phyloP scores from a whole-genome alignment of 2,797 vertebrate species.

The Pelobates cultripes region DNA sequence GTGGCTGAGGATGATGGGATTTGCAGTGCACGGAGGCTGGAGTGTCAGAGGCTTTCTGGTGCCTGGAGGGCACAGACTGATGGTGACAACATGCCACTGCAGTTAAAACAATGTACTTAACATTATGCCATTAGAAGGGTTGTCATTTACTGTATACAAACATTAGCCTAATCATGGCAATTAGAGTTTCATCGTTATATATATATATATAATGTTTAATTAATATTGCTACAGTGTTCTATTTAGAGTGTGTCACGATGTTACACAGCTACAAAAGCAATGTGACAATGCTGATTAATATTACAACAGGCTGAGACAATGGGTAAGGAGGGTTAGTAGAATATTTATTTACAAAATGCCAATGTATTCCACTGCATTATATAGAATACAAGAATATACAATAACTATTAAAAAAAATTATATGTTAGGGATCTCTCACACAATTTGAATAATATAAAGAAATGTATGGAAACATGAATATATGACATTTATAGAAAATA shows the following conservation, averaged over 20 bases:
- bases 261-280: no score
- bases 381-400: no score
- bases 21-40: neutral
- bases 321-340: neutral
- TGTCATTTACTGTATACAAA: neutral
- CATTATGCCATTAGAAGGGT: neutral
- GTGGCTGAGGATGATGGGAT: neutral
- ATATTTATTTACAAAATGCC: constrained; percentile 11
- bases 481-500: no score
- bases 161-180: neutral
- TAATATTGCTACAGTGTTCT: no score
- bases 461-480: no score
- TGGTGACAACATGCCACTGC: neutral
- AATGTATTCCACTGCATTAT: neutral
- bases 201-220: no score
- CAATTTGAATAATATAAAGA: no score
- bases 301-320: neutral
- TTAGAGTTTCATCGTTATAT: neutral
- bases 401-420: no score
- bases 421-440: no score
- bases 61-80: neutral
- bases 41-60: neutral
- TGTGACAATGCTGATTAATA: neutral
- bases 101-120: neutral
- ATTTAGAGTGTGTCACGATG: no score